These are phyloP conservation scores for Amitus sp. DNA, from an alignment of 2,888 invertebrate genomes.

Conservation along the genomic window DNA sequence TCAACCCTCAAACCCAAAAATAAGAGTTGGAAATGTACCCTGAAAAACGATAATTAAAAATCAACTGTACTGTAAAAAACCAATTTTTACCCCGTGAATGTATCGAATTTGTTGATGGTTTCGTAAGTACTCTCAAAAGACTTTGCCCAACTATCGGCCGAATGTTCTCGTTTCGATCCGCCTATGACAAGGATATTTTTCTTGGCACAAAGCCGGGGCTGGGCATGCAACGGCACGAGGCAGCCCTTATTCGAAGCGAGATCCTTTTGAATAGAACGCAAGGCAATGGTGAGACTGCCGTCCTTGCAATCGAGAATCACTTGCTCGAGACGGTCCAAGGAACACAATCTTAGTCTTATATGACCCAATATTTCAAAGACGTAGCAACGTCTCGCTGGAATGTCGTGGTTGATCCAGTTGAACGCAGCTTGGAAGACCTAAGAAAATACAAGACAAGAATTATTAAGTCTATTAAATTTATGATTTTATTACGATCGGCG, in stretches of 20 bases:
- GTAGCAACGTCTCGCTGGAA: constrained; percentile 79
- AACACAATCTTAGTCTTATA: constrained; percentile 85
- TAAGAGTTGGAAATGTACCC: no score
- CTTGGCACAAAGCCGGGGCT: constrained; percentile 85
- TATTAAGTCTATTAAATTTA: no score
- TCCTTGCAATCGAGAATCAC: constrained; percentile 82
- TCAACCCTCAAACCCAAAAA: no score
- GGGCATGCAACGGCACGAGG: constrained; percentile 78
- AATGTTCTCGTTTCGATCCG: constrained; percentile 83
- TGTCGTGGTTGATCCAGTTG: constrained; percentile 87
- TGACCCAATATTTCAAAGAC: constrained; percentile 87
- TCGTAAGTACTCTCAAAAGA: constrained; percentile 85
- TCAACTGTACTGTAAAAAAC: no score
- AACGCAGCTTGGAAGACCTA: constrained; percentile 86
- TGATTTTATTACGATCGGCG: no score
- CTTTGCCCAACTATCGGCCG: constrained; percentile 75
- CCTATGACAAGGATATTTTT: constrained; percentile 90
- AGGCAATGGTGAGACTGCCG: constrained; percentile 81
- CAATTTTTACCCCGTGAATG: constrained; percentile 78
- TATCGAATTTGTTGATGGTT: constrained; percentile 85
- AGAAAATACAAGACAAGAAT: no score
- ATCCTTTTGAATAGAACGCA: constrained; percentile 83
- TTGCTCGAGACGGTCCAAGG: constrained; percentile 81
- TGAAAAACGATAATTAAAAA: no score
- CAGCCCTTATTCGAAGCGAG: constrained; percentile 80